phyloP scores from a whole-genome alignment of 64 coral and sea anemone species.

The Dendronephthya gigantea region DNA sequence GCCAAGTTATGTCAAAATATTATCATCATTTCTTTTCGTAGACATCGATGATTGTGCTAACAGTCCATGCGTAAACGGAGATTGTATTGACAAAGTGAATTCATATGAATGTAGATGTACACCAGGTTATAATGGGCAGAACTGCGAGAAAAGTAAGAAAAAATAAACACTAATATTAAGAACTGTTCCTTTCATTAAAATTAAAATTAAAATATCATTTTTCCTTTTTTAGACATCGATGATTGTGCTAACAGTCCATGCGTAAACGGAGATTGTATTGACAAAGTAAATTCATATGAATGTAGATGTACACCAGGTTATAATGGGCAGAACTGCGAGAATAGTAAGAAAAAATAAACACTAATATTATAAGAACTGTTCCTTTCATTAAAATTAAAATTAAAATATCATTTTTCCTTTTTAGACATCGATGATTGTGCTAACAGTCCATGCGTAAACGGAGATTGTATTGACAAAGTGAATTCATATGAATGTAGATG shows the following conservation, averaged over 20 bases:
- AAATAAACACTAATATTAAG: neutral
- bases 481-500: constrained; percentile 39
- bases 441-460: constrained; percentile 33
- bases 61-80: neutral
- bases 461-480: constrained; percentile 29
- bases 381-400: too few species aligned
- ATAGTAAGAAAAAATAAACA: neutral
- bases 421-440: constrained; percentile 40
- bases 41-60: neutral
- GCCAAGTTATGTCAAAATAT: too few species aligned
- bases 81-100: neutral
- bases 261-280: neutral
- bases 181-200: neutral
- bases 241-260: neutral
- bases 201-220: too few species aligned
- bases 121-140: neutral
- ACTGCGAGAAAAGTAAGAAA: neutral
- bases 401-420: neutral
- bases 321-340: neutral
- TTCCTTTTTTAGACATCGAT: neutral
- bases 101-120: neutral
- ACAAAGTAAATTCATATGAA: neutral
- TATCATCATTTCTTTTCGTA: neutral
- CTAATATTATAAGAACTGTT: neutral
- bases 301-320: neutral